Evolutionary conservation across 2,888 invertebrate genomes (phyloP), one percentile per base, ranked within the genome.

Genomic region (Nipponacmea schrenckii): DNA sequence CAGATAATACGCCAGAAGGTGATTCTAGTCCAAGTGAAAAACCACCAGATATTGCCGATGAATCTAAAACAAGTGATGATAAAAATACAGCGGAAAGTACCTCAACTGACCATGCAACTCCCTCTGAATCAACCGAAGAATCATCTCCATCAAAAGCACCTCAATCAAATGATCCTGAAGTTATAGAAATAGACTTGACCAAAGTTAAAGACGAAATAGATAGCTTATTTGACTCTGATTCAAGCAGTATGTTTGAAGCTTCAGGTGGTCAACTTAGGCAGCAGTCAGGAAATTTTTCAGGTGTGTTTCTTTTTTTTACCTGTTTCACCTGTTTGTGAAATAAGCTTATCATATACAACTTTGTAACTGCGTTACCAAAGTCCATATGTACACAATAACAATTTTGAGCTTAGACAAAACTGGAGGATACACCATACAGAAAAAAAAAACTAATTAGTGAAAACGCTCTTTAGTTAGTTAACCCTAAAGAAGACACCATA

Each of bases 131-230:
- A 24, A 24, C 20, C 0, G 56, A 24, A 56, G 20, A 20, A 56
- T 24, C 20, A 12, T 24, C 56, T 12, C 56, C 56, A 56, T 24
- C 14, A 24, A 56, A 56, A 56, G 24, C 20, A 24, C 56, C 56
- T 2, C 20, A 56, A 56, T 56, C 56, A 56, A 56, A 56, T 4
- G 56, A 56, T 10, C 56, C 56, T 56, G 56, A 56, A 56, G 56
- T 56, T 24, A 56, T 56, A 56, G 56, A 56, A 56, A 56, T 56
- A 56, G 56, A 56, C 24, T 56, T 56, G 14, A 56, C 56, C 3
- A 56, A 56, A 56, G 56, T 56, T 24, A 56, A 56, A 56, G 56
- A 56, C 10, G 56, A 56, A 56, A 56, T 56, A 24, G 56, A 56
- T 56, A 56, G 56, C 14, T 56, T 56, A 56, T 56, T 56, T 56